These are phyloP conservation scores for Myathropa florea DNA, from an alignment of 2,888 invertebrate species.

Conservation along the genomic window DNA sequence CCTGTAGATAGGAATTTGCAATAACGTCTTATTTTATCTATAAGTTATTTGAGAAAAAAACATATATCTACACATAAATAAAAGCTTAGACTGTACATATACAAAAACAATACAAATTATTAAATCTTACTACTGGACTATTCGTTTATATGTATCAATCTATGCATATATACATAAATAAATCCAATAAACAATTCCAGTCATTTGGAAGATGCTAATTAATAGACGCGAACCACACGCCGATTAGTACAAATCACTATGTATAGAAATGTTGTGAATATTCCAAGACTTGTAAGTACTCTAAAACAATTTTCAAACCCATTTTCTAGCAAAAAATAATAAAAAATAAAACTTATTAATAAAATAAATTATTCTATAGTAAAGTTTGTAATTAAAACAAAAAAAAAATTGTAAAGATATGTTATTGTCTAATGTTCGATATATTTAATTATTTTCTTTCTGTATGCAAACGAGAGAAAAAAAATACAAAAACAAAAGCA, in stretches of 20 bases:
- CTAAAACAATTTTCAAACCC: slow-evolving; percentile 73
- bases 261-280: slow-evolving; percentile 64
- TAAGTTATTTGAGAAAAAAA: slow-evolving; percentile 26
- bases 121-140: slow-evolving; percentile 43
- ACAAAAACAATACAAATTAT: not conserved
- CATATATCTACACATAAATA: not conserved
- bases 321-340: slow-evolving; percentile 67
- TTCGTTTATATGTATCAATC: slow-evolving; percentile 63
- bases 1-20: not conserved
- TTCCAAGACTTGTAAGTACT: slow-evolving; percentile 78
- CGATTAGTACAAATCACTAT: slow-evolving; percentile 60
- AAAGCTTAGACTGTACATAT: slow-evolving; percentile 33
- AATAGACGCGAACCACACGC: slow-evolving; percentile 62
- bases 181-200: slow-evolving; percentile 68
- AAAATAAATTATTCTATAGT: slow-evolving; percentile 13
- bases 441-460: slow-evolving; percentile 29
- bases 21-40: not conserved
- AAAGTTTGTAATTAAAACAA: slow-evolving; percentile 32
- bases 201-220: slow-evolving; percentile 63
- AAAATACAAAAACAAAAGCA: not conserved
- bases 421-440: slow-evolving; percentile 53
- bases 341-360: slow-evolving; percentile 38
- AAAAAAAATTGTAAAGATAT: slow-evolving; percentile 42
- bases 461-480: not conserved
- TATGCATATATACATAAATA: slow-evolving; percentile 64